Conservation (phyloP, 1,140 invertebrate species). For the Drosophila mayri region DNA sequence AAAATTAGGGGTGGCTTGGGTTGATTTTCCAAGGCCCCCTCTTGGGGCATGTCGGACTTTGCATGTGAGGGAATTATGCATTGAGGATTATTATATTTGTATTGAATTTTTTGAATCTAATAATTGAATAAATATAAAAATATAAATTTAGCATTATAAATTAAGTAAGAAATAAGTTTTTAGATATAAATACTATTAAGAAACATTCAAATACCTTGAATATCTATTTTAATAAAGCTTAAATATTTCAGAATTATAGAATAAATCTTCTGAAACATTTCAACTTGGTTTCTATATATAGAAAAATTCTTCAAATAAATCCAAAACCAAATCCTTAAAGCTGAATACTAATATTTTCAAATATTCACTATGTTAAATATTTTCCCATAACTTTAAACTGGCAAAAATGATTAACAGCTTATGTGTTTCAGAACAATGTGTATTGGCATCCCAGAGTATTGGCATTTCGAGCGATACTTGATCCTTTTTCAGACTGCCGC, state of each 20-base stretch:
- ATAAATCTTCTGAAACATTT: neutral
- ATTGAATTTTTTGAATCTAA: too few relatives aligned
- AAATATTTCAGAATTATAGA: neutral
- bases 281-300: neutral
- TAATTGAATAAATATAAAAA: neutral
- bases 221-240: neutral
- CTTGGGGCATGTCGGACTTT: neutral
- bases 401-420: neutral
- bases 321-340: neutral
- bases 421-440: neutral
- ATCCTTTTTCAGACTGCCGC: neutral
- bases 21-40: neutral
- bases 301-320: neutral
- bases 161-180: neutral
- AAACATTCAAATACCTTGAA: neutral
- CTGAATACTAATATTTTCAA: too few relatives aligned
- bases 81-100: too few relatives aligned
- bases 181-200: too few relatives aligned
- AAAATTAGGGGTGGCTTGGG: slow-evolving; percentile 1
- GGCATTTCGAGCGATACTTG: neutral
- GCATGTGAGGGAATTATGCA: neutral
- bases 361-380: neutral
- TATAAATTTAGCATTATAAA: neutral
- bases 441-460: neutral
- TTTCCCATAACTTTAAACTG: neutral